Percentiles rank a stretch among this genome's conserved stretches.
Conservation (phyloP, 1,140 invertebrate genomes). For the Mya arenaria region DNA sequence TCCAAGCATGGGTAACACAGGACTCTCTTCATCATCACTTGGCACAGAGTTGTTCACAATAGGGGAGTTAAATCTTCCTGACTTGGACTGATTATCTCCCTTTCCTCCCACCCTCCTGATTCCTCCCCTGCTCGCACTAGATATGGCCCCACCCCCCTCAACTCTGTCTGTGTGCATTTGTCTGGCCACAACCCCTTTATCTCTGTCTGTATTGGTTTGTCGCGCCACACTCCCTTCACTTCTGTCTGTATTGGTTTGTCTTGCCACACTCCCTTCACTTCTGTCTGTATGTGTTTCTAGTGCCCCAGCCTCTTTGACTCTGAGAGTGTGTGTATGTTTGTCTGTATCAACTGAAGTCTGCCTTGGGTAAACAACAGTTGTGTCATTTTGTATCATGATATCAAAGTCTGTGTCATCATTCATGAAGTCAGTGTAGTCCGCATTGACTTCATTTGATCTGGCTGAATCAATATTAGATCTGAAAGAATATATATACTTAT, state of each 20-base stretch:
- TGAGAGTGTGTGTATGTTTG: too few species aligned
- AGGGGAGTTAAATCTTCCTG: neutral
- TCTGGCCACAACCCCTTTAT: neutral
- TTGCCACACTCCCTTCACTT: neutral
- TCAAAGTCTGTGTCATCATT: constrained; percentile 67
- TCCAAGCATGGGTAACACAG: constrained; percentile 60
- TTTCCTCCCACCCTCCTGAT: neutral
- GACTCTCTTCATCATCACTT: constrained; percentile 55
- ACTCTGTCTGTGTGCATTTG: neutral
- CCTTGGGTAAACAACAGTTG: constrained; percentile 12
- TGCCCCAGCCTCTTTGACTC: too few species aligned
- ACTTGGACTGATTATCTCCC: neutral
- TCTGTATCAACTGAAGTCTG: neutral
- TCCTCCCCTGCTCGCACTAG: neutral
- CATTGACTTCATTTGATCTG: constrained; percentile 68
- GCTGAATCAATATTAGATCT: constrained; percentile 26
- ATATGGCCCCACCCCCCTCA: too few species aligned
- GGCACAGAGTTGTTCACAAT: constrained; percentile 1
- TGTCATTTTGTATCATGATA: constrained; percentile 56
- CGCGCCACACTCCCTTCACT: too few species aligned
- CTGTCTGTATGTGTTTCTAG: neutral
- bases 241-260: too few species aligned
- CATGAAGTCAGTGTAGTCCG: constrained; percentile 64
- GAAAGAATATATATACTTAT: neutral
- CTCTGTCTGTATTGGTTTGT: neutral